Evolutionary conservation across 2,888 invertebrate species (phyloP).

Genomic region (Trachelus stipa): DNA sequence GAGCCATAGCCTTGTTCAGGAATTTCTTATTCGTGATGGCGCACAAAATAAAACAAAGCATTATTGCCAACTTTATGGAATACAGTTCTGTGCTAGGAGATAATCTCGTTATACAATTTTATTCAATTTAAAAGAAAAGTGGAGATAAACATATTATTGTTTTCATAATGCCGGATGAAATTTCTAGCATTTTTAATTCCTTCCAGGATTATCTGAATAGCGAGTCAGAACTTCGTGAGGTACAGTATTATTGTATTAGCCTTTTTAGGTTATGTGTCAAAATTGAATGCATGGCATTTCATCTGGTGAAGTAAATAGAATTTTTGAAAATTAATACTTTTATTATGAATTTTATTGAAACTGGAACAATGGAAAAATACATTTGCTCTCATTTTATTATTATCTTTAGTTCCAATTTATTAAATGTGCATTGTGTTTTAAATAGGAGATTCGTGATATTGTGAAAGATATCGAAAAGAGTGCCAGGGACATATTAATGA

Average conservation of each 20-base stretch:
- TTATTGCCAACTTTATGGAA: not conserved
- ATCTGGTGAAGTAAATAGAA: not conserved
- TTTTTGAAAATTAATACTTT: slow-evolving; percentile 18
- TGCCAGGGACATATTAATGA: slow-evolving; percentile 82
- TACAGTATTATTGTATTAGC: slow-evolving; percentile 54
- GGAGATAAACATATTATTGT: not conserved
- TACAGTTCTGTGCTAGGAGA: not conserved
- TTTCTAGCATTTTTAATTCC: slow-evolving; percentile 75
- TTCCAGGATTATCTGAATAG: slow-evolving; percentile 82
- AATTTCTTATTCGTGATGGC: not conserved
- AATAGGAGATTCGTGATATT: slow-evolving; percentile 75
- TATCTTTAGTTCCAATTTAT: slow-evolving; percentile 18
- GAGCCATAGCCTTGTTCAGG: not conserved
- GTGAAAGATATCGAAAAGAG: slow-evolving; percentile 83
- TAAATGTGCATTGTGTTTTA: not conserved
- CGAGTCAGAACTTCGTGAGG: slow-evolving; percentile 87
- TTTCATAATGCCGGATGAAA: slow-evolving; percentile 67
- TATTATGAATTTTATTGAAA: slow-evolving; percentile 10
- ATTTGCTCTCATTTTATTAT: slow-evolving; percentile 5
- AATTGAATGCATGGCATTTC: not conserved
- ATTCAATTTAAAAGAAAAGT: not conserved
- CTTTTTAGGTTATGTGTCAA: slow-evolving; percentile 3
- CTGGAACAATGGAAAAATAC: not conserved
- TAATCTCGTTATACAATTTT: not conserved
- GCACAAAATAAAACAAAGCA: not conserved